Base-by-base conservation (phyloP, 2,113 vertebrate species). In the Salvelinus namaycush region DNA sequence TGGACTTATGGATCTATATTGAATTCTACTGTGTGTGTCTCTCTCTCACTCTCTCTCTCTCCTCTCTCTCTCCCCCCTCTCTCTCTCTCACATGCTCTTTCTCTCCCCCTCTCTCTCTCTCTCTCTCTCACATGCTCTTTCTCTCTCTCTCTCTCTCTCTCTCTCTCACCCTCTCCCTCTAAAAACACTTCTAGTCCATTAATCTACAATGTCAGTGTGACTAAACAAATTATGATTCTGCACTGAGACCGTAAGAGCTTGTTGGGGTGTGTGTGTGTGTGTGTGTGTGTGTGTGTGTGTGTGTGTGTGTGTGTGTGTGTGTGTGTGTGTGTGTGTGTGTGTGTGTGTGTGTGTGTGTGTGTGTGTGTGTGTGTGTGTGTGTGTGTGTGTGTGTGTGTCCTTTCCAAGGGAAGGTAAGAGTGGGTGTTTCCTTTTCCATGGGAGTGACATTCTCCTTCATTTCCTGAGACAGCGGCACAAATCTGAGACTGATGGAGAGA, bases 371-470 rank as follows among this genome's bases (percentile, higher is more conserved):
- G n/a, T 34, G 65, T n/a, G 22, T 57, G 62, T 31, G 29, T 49
- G 60, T 26, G 29, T n/a, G 29, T 68, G 51, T 26, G 57, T 49
- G 68, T 51, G 54, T 72, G 57, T 29, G 22, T 51, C 11, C 76
- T 84, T 81, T 80, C 76, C 83, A 75, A 16, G 51, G 80, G 77
- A 83, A 89, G 87, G 77, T 84, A 85, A 83, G 29, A 73, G 70
- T 82, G 82, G 85, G 87, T 16, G 59, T 91, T 92, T 79, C 76
- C 75, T 76, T 81, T 89, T 89, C 76, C 83, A 77, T 18, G 85
- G 89, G 88, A 91, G 92, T 89, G 89, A 92, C 90, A 93, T 92
- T 92, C 90, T 87, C 77, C 85, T 90, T 93, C 86, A 92, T 93
- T 94, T 93, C 93, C 90, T 92, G 89, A 76, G 64, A 69, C 62